Evolutionary conservation across 2,888 invertebrate genomes (phyloP).

Genomic region (Apamea sordens): DNA sequence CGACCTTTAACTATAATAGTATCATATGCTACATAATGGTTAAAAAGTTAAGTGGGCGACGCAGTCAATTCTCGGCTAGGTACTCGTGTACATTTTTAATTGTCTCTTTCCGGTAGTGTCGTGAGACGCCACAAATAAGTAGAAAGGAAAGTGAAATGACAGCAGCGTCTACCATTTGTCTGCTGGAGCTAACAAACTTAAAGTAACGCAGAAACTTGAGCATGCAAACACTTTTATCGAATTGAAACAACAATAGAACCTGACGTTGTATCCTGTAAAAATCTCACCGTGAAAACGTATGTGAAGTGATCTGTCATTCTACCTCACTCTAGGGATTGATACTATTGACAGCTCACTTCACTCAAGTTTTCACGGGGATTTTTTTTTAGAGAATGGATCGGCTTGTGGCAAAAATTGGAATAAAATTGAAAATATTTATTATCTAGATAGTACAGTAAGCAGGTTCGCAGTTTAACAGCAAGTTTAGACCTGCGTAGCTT

Average conservation of each 20-base stretch:
- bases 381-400: not conserved
- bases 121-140: not conserved
- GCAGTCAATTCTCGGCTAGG: not conserved
- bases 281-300: not conserved
- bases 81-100: not conserved
- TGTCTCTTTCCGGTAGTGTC: constrained; percentile 7
- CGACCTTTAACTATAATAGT: not conserved
- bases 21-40: not conserved
- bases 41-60: not conserved
- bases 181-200: constrained; percentile 1
- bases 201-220: not conserved
- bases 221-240: not conserved
- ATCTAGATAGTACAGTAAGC: not conserved
- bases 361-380: not conserved
- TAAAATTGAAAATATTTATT: not conserved
- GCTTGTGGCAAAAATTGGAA: not conserved
- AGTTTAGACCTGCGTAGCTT: too few species aligned
- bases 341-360: not conserved
- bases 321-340: not conserved
- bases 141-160: not conserved
- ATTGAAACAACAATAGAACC: not conserved
- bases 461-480: too few species aligned
- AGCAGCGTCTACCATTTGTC: not conserved
- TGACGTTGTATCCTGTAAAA: not conserved
- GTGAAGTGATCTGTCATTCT: not conserved